These are phyloP conservation scores for Thunnus albacares DNA, from an alignment of 2,797 vertebrate genomes.

Conservation along the genomic window DNA sequence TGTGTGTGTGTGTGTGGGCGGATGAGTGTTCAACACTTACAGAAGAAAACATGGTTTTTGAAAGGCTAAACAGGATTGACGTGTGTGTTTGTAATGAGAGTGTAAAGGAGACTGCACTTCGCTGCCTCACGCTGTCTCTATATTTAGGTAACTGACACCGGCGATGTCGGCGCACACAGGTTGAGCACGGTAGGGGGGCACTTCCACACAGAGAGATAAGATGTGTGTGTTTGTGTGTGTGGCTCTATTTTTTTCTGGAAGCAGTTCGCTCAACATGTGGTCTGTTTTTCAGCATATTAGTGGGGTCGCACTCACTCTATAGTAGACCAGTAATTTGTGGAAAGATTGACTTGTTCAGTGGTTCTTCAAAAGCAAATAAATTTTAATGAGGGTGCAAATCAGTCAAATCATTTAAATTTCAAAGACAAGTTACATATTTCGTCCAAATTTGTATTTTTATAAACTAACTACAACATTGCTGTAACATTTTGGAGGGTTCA, in stretches of 20 bases:
- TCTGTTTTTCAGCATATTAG: neutral
- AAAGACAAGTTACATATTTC: too few relatives aligned
- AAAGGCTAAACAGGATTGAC: conserved; percentile 5
- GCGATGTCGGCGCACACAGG: neutral
- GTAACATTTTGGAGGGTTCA: too few relatives aligned
- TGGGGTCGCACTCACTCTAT: too few relatives aligned
- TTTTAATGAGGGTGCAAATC: too few relatives aligned
- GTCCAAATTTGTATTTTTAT: too few relatives aligned
- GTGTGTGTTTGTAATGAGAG: conserved; percentile 23
- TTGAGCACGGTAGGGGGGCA: neutral
- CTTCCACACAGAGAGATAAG: neutral
- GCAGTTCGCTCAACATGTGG: neutral
- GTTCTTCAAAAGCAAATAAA: neutral
- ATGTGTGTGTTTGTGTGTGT: too few relatives aligned
- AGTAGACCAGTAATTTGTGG: neutral
- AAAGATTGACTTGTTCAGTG: neutral
- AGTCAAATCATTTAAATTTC: too few relatives aligned
- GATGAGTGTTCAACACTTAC: neutral
- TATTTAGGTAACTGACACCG: conserved; percentile 1
- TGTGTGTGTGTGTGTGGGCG: conserved; percentile 4
- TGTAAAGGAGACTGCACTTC: conserved; percentile 4
- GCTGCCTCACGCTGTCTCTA: neutral
- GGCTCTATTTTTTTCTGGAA: neutral
- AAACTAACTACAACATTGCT: too few relatives aligned
- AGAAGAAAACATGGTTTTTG: neutral